A percentile compares a stretch with the other conserved stretches of the same genome.
phyloP scores from a whole-genome alignment of 1,140 invertebrate species.

The Drosophila pseudoobscura region DNA sequence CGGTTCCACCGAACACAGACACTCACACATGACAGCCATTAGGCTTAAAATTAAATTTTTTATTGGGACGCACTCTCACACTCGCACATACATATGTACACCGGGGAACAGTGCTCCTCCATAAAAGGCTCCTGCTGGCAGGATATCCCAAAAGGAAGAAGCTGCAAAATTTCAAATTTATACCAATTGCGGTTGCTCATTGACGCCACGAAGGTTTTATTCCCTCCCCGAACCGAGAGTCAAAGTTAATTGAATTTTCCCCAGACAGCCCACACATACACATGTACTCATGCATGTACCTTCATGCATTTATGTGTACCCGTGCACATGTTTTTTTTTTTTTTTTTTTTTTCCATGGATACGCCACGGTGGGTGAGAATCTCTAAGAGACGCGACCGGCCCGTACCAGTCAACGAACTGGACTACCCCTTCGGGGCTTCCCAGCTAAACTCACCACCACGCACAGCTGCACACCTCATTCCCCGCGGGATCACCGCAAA shows the following conservation, averaged over 20 bases:
- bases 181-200: constrained; percentile 54
- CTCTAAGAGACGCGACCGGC: too few relatives aligned
- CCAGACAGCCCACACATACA: constrained; percentile 6
- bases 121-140: constrained; percentile 14
- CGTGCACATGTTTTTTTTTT: too few relatives aligned
- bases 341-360: too few relatives aligned
- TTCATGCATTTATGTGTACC: neutral
- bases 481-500: too few relatives aligned
- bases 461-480: too few relatives aligned
- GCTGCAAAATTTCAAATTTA: constrained; percentile 53
- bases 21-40: constrained; percentile 68
- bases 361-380: too few relatives aligned
- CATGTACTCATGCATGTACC: neutral
- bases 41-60: constrained; percentile 73
- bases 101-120: neutral
- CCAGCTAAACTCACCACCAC: too few relatives aligned
- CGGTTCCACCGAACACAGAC: neutral
- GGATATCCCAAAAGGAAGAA: constrained; percentile 1
- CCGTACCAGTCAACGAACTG: too few relatives aligned
- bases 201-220: constrained; percentile 27
- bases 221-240: neutral
- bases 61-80: constrained; percentile 28
- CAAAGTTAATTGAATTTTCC: constrained; percentile 50
- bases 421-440: too few relatives aligned
- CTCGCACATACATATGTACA: neutral